Evolutionary conservation across 2,888 invertebrate species (phyloP), one percentile per base, ranked within the genome.

Genomic region (Noctuana brunneofusca): DNA sequence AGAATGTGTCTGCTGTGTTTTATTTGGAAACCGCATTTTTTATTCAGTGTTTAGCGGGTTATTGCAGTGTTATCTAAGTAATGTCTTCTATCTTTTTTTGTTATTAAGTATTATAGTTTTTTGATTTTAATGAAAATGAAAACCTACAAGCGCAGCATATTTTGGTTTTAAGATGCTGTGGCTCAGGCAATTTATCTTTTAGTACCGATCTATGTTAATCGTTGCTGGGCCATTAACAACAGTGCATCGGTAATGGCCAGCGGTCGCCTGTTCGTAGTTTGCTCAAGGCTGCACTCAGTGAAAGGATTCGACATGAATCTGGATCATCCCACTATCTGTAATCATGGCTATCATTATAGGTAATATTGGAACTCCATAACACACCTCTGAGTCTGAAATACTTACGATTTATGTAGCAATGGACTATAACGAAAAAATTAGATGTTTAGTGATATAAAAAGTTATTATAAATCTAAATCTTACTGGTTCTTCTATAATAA

Each of bases 301-400:
- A 91, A 91, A 90, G 90, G 90, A 88, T 82, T 71, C 78, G 68
- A 71, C 69, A 75, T 77, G 83, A 83, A 90, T 89, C 89, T 89
- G 89, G 89, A 89, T 86, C 90, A 88, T 90, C 90, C 81, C 76
- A 78, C 80, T 80, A 69, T 73, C 71, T 63, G 63, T 52, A 63
- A 63, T 56, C 63, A 63, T 63, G 38, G 63, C 56, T 56, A 56
- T 63, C 63, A 63, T 63, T 63, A 63, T 52, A 56, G 63, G 56
- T 14, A 63, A 63, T 63, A 63, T 63, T 20, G 56, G 43, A 56
- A 41, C 41, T 41, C 22, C 50, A 50, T 20, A 22, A 56, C 30
- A 56, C 49, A 56, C 20, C 18, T 48, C 49, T 46, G 48, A 49
- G 49, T 54, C 46, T 49, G 63, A 53, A 64, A 56, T 59, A 52